phyloP scores from a whole-genome alignment of 2,888 invertebrate genomes.

The Leucania comma region DNA sequence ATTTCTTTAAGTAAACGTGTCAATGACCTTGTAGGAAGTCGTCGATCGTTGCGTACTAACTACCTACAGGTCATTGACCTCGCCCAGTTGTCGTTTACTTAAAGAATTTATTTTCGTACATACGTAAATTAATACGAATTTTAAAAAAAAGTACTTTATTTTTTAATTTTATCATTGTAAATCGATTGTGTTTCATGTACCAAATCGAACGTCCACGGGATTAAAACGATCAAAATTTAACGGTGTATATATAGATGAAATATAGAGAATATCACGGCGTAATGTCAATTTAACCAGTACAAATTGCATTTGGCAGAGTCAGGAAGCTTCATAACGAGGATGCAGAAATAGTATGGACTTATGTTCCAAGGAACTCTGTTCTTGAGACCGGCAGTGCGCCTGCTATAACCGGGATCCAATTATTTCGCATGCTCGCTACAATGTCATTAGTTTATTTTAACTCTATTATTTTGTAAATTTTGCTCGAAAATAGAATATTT shows the following conservation, averaged over 20 bases:
- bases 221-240: too few relatives aligned
- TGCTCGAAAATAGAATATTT: conserved; percentile 56
- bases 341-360: conserved; percentile 52
- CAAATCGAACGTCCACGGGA: too few relatives aligned
- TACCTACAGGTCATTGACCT: too few relatives aligned
- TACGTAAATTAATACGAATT: too few relatives aligned
- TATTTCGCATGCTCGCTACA: conserved; percentile 59
- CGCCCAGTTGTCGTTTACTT: too few relatives aligned
- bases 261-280: conserved; percentile 24
- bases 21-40: too few relatives aligned
- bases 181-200: too few relatives aligned
- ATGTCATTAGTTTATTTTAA: conserved; percentile 54
- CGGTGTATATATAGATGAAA: conserved; percentile 31
- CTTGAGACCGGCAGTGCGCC: conserved; percentile 67
- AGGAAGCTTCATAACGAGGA: conserved; percentile 60
- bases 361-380: conserved; percentile 23
- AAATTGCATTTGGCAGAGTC: conserved; percentile 59
- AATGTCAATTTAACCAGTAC: conserved; percentile 53
- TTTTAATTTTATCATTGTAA: too few relatives aligned
- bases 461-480: conserved; percentile 56
- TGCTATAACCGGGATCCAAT: conserved; percentile 71
- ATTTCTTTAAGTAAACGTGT: too few relatives aligned
- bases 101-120: too few relatives aligned
- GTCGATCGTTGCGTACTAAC: too few relatives aligned
- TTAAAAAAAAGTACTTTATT: too few relatives aligned